Evolutionary conservation across 1,140 invertebrate genomes (phyloP).

Genomic region (Drosophila biarmipes): DNA sequence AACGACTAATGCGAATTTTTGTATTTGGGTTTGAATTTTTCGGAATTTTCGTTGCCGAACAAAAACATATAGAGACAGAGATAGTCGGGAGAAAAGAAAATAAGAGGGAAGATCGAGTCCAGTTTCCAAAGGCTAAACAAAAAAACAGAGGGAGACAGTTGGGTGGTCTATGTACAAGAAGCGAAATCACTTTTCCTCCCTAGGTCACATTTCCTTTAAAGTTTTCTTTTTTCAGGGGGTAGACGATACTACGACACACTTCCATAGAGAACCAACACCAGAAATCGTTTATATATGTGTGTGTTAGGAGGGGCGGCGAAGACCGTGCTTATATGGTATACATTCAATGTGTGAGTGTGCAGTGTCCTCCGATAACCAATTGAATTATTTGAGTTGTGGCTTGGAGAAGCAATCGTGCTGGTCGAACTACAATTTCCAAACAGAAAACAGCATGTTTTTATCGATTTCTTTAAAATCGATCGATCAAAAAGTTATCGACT

Average conservation of each 20-base stretch:
- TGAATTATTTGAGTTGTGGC: conserved; percentile 12
- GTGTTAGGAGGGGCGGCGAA: conserved; percentile 12
- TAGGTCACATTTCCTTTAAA: neutral
- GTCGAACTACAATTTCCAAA: too few species aligned
- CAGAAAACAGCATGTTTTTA: too few species aligned
- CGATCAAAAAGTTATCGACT: too few species aligned
- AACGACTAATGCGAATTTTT: conserved; percentile 7
- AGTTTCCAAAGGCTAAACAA: conserved; percentile 17
- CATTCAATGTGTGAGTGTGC: conserved; percentile 12
- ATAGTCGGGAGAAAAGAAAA: conserved; percentile 17
- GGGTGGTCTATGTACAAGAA: conserved; percentile 22
- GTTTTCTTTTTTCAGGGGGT: neutral
- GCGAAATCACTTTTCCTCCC: conserved; percentile 6
- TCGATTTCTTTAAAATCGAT: too few species aligned
- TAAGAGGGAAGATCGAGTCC: conserved; percentile 7
- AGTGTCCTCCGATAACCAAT: conserved; percentile 34
- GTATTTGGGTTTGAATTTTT: conserved; percentile 10
- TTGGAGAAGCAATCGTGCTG: conserved; percentile 28
- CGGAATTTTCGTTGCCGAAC: neutral
- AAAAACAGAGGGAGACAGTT: conserved; percentile 20
- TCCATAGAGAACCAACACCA: conserved; percentile 44
- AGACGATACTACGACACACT: conserved; percentile 17
- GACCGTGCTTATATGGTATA: conserved; percentile 3
- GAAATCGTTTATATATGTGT: conserved; percentile 12
- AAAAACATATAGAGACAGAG: conserved; percentile 20